Base-by-base conservation (phyloP, 30 jellyfish, hydroid and myxozoan genomes). In the Rhopilema esculentum region DNA sequence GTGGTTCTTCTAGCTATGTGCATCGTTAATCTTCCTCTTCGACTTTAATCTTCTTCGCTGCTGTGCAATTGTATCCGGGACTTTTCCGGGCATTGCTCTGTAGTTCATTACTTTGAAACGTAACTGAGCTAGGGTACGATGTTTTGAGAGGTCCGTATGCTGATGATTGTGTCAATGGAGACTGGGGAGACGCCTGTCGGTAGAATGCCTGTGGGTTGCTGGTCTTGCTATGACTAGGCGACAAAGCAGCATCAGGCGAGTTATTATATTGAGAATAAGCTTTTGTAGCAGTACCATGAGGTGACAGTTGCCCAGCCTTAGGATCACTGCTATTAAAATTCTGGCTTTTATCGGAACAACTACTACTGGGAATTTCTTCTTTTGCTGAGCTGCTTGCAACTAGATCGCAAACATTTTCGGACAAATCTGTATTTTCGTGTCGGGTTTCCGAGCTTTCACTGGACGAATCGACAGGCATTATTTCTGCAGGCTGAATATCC, bases 381-480 rank as follows among this genome's bases (percentile, higher is more conserved):
- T 32, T 33, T 24, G 80, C 21, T 8, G 33, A 27, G 27, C 63
- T 24, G 63, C 6, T 15, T 70, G 16, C 63, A 27, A 62, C 64
- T 30, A 22, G 22, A 20, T 19, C 64, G 27, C 23, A 18, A 8
- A 18, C 17, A n/a, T 26, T 73, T 6, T 73, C 84, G 26, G 49
- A 66, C 16, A 30, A 0, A 19, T 73, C 84, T 19, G 27, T 19
- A 0, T 73, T 66, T 18, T 18, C 49, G 16, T 32, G 49, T 26
- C 70, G 84, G 16, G 84, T 29, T 30, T 73, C 49, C 68, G 84
- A 73, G 69, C 32, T 66, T 18, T 73, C 51, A 33, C 84, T 73
- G 27, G 90, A 48, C 31, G 90, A 71, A 80, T 80, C 90, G 33
- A 80, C 40, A 17, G 90, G 90, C 15, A 80, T 40, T 0, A 80